These are phyloP conservation scores for Meriones unguiculatus DNA, from an alignment of 2,113 vertebrate species.

Conservation along the genomic window DNA sequence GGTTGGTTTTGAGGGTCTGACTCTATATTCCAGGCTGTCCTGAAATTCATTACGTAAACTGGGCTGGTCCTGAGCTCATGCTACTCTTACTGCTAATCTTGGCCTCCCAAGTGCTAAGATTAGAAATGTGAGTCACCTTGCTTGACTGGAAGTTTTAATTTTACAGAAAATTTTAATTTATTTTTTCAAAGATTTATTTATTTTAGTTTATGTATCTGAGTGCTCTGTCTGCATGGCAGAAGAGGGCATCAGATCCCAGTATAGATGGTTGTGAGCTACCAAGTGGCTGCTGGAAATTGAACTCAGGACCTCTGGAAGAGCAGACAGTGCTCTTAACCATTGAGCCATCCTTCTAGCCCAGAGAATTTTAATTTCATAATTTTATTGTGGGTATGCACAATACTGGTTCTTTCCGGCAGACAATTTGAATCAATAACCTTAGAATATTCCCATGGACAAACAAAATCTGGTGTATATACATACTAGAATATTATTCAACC, in stretches of 20 bases:
- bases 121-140: not conserved
- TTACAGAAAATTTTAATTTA: not conserved
- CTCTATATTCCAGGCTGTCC: not conserved
- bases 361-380: not conserved
- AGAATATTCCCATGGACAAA: not conserved
- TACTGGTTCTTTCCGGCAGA: conserved; percentile 6
- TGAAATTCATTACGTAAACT: not conserved
- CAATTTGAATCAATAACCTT: not conserved
- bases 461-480: not conserved
- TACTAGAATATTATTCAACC: not conserved
- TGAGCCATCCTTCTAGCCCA: too few species aligned
- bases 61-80: too few species aligned
- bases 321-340: too few species aligned
- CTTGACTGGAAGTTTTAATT: not conserved
- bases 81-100: not conserved
- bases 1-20: not conserved
- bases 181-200: too few species aligned
- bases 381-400: not conserved
- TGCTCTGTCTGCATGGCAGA: too few species aligned
- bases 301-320: too few species aligned
- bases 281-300: too few species aligned
- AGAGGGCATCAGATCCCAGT: too few species aligned
- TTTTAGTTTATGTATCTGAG: too few species aligned
- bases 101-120: not conserved
- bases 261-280: too few species aligned